These are phyloP conservation scores for Sympetrum striolatum DNA, from an alignment of 2,888 invertebrate species.

Conservation along the genomic window DNA sequence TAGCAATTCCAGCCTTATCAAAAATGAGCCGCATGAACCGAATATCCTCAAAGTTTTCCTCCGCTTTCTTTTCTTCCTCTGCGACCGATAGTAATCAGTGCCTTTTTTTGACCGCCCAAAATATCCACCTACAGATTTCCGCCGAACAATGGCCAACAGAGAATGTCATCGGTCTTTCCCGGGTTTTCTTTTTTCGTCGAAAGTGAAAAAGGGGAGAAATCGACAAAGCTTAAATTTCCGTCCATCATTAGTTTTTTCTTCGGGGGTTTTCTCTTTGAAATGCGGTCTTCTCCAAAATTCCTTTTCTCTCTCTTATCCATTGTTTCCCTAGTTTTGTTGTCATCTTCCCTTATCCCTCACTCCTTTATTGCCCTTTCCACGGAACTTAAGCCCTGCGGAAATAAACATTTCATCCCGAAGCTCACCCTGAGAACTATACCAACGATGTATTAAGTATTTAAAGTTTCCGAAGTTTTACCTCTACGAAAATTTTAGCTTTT, in stretches of 20 bases:
- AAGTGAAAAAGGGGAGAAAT: neutral
- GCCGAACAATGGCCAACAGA: neutral
- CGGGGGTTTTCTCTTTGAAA: neutral
- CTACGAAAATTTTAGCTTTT: no score
- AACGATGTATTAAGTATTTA: no score
- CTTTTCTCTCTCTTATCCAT: neutral
- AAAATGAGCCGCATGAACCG: no score
- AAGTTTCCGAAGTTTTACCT: no score
- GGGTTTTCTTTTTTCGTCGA: neutral
- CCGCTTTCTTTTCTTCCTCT: neutral
- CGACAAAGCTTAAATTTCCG: neutral
- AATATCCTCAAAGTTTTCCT: neutral
- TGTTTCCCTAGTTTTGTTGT: neutral
- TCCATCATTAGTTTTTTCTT: neutral
- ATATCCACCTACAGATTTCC: neutral
- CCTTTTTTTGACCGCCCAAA: neutral
- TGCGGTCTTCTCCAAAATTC: neutral
- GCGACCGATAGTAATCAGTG: neutral
- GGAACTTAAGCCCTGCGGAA: neutral
- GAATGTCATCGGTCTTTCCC: neutral
- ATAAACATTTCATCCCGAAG: no score
- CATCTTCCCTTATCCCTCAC: neutral
- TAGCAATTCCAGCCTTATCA: no score
- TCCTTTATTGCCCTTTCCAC: neutral
- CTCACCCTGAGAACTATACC: no score